A percentile compares a stretch with the other conserved stretches of the same genome.
Evolutionary conservation across 1,140 invertebrate genomes (phyloP).

Genomic region (Drosophila teissieri): DNA sequence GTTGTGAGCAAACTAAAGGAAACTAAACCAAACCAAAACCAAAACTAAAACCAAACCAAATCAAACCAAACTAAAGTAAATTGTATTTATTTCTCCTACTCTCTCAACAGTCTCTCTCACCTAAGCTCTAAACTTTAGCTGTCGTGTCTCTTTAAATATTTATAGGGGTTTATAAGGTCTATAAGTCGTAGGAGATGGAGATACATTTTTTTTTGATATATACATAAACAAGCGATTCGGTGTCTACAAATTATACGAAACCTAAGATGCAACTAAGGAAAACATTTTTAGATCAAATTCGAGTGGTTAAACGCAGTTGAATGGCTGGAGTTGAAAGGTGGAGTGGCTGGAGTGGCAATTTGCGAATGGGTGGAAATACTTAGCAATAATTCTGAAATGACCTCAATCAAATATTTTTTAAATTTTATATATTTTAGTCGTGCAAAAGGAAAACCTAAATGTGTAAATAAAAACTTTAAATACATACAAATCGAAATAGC

Average conservation of each 20-base stretch:
- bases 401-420: conserved; percentile 84
- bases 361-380: conserved; percentile 50
- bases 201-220: conserved; percentile 36
- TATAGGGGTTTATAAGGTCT: conserved; percentile 59
- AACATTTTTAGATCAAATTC: conserved; percentile 73
- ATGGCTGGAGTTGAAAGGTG: neutral
- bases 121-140: conserved; percentile 72
- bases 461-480: conserved; percentile 64
- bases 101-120: conserved; percentile 66
- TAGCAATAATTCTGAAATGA: conserved; percentile 85
- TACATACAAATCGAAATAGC: conserved; percentile 64
- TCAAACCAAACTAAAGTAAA: conserved; percentile 38
- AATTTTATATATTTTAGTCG: conserved; percentile 82
- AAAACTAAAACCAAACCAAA: conserved; percentile 32
- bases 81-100: conserved; percentile 74
- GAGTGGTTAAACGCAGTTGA: conserved; percentile 29
- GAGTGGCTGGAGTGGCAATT: conserved; percentile 14
- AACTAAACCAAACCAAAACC: conserved; percentile 31
- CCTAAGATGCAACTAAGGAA: conserved; percentile 34
- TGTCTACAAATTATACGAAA: conserved; percentile 70
- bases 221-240: conserved; percentile 48
- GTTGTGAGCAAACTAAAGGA: conserved; percentile 75
- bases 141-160: conserved; percentile 74
- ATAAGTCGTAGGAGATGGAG: conserved; percentile 32
- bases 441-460: conserved; percentile 56